Percentiles rank a stretch among this genome's conserved stretches.
phyloP scores from a whole-genome alignment of 2,888 invertebrate genomes.

The Alviniconcha strummeri region DNA sequence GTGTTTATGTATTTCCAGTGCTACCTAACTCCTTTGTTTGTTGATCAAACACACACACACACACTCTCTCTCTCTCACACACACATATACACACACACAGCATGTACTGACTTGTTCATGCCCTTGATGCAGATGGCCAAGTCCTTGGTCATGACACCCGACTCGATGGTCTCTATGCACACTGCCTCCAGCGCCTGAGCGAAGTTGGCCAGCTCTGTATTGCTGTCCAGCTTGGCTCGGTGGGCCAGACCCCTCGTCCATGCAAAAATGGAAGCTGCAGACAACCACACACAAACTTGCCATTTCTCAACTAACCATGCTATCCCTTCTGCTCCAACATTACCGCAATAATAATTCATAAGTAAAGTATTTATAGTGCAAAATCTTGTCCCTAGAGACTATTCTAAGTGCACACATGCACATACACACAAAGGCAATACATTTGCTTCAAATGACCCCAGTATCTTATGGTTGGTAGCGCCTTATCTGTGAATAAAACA shows the following conservation, averaged over 20 bases:
- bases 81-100: neutral
- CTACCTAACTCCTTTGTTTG: no score
- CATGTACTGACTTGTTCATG: conserved; percentile 79
- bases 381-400: no score
- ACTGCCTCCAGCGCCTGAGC: conserved; percentile 91
- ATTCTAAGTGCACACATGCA: neutral
- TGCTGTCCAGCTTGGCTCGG: conserved; percentile 94
- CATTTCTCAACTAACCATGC: neutral
- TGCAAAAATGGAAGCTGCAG: conserved; percentile 94
- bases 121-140: conserved; percentile 98
- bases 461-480: no score
- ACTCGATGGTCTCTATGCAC: conserved; percentile 95
- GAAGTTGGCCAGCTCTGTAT: conserved; percentile 84
- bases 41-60: neutral
- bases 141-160: conserved; percentile 98
- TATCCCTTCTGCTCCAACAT: neutral
- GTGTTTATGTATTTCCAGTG: no score
- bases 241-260: conserved; percentile 97
- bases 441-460: no score
- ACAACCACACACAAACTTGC: conserved; percentile 4
- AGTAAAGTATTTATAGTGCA: neutral
- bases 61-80: neutral
- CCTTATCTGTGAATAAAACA: no score
- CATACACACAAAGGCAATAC: neutral
- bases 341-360: neutral